Base-by-base conservation (phyloP, 2,113 vertebrate species). In the Prietella phreatophila region DNA sequence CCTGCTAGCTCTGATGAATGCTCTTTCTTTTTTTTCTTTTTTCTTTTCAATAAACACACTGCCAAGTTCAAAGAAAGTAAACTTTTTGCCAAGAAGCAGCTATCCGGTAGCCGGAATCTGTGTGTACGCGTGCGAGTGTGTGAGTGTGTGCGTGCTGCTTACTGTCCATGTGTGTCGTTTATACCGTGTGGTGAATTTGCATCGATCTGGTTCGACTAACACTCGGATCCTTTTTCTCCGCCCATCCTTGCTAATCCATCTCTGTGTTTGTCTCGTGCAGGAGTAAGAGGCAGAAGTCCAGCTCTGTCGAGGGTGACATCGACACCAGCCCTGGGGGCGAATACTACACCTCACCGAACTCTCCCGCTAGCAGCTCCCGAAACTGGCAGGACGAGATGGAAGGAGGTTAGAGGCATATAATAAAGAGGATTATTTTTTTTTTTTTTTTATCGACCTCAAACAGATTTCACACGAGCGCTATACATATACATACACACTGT, bases 361-460 rank as follows among this genome's bases (percentile, higher is more conserved):
- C 97, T 60, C 98, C 98, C 78, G 98, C 97, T 88, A 97, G 98
- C 95, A 98, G 97, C 94, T 99, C 96, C 93, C 96, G 98, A 89
- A 99, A 98, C 96, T 99, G 98, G 98, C 97, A 96, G 36, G 98
- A 99, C 86, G 98, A 99, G 91, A 97, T 99, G 95, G 98, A 99
- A 96, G 98, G 97, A 96, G 98, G 98, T 99, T 36, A 25, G 80
- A 1, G 20, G 25, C 56, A 14, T 39, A 25, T 33, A 82, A 6
- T 33, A 33, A 58, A 50, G 6, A 56, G 53, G 50, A 33, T 80
- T 53, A 22, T 4, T 53, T 22, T 39, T 42, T 4, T 80, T 53
- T 36, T 10, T n/a, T 22, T 39, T 42, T 42, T 42, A 5, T 5
- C 4, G 39, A 42, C 14, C n/a, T 80, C 5, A 42, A 71, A 75